Percentiles rank a stretch among this genome's conserved stretches.
Evolutionary conservation across 2,113 vertebrate species (phyloP).

Genomic region (Bufo bufo): DNA sequence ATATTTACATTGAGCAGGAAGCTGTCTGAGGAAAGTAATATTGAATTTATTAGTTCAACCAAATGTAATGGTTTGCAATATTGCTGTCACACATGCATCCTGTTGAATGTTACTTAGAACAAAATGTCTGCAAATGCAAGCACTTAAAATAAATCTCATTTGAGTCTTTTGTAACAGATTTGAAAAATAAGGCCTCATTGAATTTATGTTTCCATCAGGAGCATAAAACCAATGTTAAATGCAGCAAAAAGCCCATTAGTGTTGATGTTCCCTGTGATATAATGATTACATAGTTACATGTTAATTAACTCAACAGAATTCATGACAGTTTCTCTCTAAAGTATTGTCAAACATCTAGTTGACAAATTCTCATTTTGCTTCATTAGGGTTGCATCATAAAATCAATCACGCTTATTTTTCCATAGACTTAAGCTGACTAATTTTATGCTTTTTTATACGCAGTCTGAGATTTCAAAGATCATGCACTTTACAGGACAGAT

Average conservation of each 20-base stretch:
- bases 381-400: conserved; percentile 51
- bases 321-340: conserved; percentile 46
- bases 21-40: conserved; percentile 11
- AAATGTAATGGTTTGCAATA: conserved; percentile 35
- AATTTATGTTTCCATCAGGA: conserved; percentile 52
- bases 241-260: conserved; percentile 47
- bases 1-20: conserved; percentile 25
- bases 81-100: conserved; percentile 27
- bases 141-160: conserved; percentile 43
- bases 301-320: conserved; percentile 51
- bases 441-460: conserved; percentile 5
- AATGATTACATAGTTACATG: conserved; percentile 53
- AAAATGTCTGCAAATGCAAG: conserved; percentile 39
- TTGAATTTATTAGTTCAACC: conserved; percentile 15
- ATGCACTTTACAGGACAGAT: conserved; percentile 22
- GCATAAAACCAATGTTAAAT: conserved; percentile 46
- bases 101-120: conserved; percentile 39
- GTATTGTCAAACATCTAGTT: conserved; percentile 52
- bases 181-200: conserved; percentile 41
- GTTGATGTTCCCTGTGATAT: conserved; percentile 44
- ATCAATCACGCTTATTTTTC: conserved; percentile 50
- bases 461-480: neutral
- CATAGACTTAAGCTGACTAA: neutral
- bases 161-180: conserved; percentile 47
- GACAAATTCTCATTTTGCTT: conserved; percentile 52